Conservation (phyloP, 2,888 invertebrate species). For the Scaptomyza caliginosa region DNA sequence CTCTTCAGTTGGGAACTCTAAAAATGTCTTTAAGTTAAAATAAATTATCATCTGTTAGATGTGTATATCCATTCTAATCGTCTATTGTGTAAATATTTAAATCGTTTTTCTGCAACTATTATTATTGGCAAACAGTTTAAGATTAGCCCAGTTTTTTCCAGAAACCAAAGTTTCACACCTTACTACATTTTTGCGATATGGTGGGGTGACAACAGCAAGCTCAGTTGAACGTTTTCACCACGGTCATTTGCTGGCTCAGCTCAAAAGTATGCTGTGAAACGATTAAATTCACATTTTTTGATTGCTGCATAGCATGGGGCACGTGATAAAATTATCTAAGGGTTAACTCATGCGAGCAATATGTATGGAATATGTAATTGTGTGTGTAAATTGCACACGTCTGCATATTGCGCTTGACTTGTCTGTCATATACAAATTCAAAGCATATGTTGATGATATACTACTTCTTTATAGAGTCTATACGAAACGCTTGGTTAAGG, state of each 20-base stretch:
- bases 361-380: neutral
- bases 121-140: too few relatives aligned
- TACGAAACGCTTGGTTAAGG: neutral
- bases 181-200: neutral
- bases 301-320: conserved; percentile 12
- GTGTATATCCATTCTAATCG: too few relatives aligned
- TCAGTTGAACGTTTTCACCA: neutral
- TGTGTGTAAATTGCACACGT: conserved; percentile 1
- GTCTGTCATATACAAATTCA: conserved; percentile 11
- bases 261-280: conserved; percentile 29
- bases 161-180: conserved; percentile 4
- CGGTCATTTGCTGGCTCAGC: conserved; percentile 4
- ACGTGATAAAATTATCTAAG: conserved; percentile 13
- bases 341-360: neutral
- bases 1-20: too few relatives aligned
- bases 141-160: too few relatives aligned
- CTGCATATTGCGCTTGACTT: conserved; percentile 3
- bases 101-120: too few relatives aligned
- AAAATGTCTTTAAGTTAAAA: too few relatives aligned
- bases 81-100: too few relatives aligned
- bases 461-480: neutral
- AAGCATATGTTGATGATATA: conserved; percentile 12
- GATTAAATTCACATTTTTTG: neutral
- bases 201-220: neutral
- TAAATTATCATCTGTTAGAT: too few relatives aligned